Base-by-base conservation (phyloP, 2,797 vertebrate genomes). In the Myripristis jacobus region DNA sequence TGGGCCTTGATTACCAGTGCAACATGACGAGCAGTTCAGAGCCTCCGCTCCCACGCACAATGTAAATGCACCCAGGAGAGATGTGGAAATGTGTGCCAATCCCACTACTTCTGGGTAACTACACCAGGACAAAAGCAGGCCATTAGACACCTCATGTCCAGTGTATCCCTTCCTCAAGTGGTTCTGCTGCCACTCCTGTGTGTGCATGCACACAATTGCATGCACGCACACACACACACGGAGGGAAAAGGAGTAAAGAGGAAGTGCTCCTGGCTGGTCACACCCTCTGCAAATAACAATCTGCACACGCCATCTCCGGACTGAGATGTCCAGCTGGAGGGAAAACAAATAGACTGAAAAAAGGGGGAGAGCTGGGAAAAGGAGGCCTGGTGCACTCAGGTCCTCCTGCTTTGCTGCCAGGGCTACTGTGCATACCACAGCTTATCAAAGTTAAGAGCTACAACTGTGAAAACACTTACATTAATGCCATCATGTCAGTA, bases 251-350 rank as follows among this genome's bases (percentile, higher is more conserved):
- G 51, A 77, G 77, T 61, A 74, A 76, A 88, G 82, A 90, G 89
- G 91, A 92, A 92, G 85, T 83, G n/a, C 80, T 89, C 56, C 80
- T 73, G 80, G 81, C 79, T 18, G 88, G 91, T 88, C 91, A 94
- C 93, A 88, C 94, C 94, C 92, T 94, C 91, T 54, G 89, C 89
- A 93, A 93, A 93, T 91, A 94, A 91, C 88, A 93, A 89, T 90
- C 87, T 90, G 88, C 84, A 89, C 89, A 93, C 82, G 83, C 87
- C 88, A 92, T 86, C 81, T 88, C 89, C 80, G 61, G 85, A 47
- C 75, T 18, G 15, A 62, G 74, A 79, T 2, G 85, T 63, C 79
- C 68, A 4, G 73, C 79, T 78, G 82, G 75, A 87, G 79, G 84
- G 87, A 86, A 90, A 88, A 85, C 81, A 90, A 90, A 81, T 81